Conservation (phyloP, 2,888 invertebrate species). For the Merodon equestris region DNA sequence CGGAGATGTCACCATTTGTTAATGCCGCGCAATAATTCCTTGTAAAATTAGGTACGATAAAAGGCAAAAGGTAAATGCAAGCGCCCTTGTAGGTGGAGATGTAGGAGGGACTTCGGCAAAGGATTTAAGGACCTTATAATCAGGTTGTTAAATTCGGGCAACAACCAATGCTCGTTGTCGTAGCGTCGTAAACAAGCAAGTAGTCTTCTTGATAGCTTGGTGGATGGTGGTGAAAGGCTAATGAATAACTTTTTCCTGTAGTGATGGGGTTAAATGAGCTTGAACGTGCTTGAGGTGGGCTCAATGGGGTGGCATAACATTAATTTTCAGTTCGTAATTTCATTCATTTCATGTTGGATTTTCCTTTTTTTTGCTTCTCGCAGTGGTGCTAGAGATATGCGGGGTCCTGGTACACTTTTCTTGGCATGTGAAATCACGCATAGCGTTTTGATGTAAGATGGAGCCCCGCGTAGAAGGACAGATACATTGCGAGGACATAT, state of each 20-base stretch:
- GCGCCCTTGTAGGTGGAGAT: too few relatives aligned
- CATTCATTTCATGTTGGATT: slow-evolving; percentile 66
- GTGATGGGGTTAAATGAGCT: slow-evolving; percentile 16
- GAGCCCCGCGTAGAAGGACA: slow-evolving; percentile 25
- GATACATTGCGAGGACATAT: slow-evolving; percentile 54
- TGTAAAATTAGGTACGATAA: slow-evolving; percentile 64
- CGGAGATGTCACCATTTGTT: slow-evolving; percentile 67
- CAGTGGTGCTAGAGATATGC: slow-evolving; percentile 38
- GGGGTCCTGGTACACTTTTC: slow-evolving; percentile 62
- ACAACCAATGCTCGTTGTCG: slow-evolving; percentile 39
- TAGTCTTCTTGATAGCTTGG: slow-evolving; percentile 1
- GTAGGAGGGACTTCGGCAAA: slow-evolving; percentile 42
- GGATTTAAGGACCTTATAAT: slow-evolving; percentile 69
- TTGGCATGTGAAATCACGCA: slow-evolving; percentile 58
- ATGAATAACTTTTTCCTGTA: slow-evolving; percentile 58
- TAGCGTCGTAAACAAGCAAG: slow-evolving; percentile 55
- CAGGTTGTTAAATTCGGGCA: slow-evolving; percentile 66
- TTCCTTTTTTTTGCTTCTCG: background rate
- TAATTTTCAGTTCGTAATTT: slow-evolving; percentile 67
- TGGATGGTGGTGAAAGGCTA: slow-evolving; percentile 36
- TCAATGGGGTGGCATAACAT: slow-evolving; percentile 63
- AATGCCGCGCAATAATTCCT: slow-evolving; percentile 64
- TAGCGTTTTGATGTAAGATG: slow-evolving; percentile 50
- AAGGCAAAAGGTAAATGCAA: slow-evolving; percentile 35
- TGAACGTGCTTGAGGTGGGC: background rate